These are phyloP conservation scores for Sinohyriopsis cumingii DNA, from an alignment of 2,888 invertebrate genomes.

Conservation along the genomic window DNA sequence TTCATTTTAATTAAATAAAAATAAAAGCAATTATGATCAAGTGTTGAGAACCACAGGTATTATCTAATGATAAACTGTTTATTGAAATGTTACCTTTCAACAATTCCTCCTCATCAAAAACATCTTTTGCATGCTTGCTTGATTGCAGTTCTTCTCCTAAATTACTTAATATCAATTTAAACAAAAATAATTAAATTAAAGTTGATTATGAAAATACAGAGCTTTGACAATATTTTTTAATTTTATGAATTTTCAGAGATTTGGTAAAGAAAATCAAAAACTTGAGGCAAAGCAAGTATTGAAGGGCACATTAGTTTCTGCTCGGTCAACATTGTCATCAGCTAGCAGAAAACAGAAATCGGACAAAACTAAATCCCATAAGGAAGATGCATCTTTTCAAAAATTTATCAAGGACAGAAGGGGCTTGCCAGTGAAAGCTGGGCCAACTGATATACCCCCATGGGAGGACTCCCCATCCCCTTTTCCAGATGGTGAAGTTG, in stretches of 20 bases:
- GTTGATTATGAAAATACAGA: background rate
- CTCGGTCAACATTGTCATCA: conserved; percentile 1
- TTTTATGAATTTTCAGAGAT: conserved; percentile 42
- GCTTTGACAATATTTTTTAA: background rate
- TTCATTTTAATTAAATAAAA: too few species aligned
- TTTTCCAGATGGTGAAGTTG: conserved; percentile 11
- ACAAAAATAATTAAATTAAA: background rate
- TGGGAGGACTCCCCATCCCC: conserved; percentile 15
- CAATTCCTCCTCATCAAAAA: too few species aligned
- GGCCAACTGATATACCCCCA: too few species aligned
- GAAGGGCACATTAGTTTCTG: conserved; percentile 25
- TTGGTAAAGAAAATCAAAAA: conserved; percentile 49
- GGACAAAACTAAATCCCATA: conserved; percentile 6
- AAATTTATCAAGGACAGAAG: conserved; percentile 8
- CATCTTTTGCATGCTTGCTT: too few species aligned
- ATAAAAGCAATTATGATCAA: too few species aligned
- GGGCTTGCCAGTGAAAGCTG: too few species aligned
- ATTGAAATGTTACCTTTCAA: too few species aligned
- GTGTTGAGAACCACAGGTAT: too few species aligned
- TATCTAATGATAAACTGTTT: too few species aligned
- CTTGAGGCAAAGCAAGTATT: conserved; percentile 38
- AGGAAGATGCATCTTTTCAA: conserved; percentile 8
- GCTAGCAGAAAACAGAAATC: background rate
- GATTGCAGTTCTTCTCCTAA: too few species aligned
- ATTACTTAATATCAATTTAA: too few species aligned